Evolutionary conservation across 2,797 vertebrate species (phyloP).

Genomic region (Tamandua tetradactyla): DNA sequence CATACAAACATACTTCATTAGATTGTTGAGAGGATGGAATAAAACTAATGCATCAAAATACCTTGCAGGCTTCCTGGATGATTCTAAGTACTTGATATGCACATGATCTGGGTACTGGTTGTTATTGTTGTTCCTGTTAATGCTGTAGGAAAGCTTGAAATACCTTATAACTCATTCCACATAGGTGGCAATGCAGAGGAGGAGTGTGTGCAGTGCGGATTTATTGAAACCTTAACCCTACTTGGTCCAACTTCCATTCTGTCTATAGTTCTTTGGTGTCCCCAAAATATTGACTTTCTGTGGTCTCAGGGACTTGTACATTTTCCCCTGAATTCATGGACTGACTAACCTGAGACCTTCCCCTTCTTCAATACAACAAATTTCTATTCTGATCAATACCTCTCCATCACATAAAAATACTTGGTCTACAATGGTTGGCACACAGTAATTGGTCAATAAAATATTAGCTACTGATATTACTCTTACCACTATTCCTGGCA

Average conservation of each 20-base stretch:
- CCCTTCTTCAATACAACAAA: not conserved
- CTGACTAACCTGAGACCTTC: not conserved
- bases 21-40: not conserved
- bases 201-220: not conserved
- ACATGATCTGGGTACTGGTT: accelerated
- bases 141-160: not conserved
- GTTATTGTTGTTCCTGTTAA: not conserved
- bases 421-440: not conserved
- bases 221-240: not conserved
- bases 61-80: not conserved
- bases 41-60: not conserved
- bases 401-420: not conserved
- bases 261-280: not conserved
- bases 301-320: not conserved
- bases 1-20: not conserved
- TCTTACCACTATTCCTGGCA: not conserved
- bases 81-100: not conserved
- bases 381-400: constrained; percentile 2
- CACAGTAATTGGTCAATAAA: not conserved
- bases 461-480: not conserved
- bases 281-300: not conserved
- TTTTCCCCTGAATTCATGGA: constrained; percentile 4
- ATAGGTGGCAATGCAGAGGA: not conserved
- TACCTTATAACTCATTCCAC: not conserved
- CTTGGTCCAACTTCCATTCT: not conserved